Base-by-base conservation (phyloP, 2,888 invertebrate genomes). In the Galerucella nymphaeae region DNA sequence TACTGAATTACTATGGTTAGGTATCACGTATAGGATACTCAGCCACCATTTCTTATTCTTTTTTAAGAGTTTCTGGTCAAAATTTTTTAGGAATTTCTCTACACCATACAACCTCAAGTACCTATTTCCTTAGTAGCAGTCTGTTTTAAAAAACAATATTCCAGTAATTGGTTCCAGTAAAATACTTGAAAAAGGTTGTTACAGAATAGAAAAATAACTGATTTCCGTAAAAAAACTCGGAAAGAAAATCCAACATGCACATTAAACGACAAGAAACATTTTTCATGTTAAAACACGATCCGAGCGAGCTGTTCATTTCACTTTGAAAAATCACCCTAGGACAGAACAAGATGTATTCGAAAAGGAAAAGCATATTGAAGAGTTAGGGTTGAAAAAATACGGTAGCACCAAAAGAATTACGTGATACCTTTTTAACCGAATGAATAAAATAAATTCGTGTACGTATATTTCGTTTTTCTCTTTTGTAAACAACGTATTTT, bases 261-360 rank as follows among this genome's bases (percentile, higher is more conserved):
- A 80, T 83, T 81, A 82, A 83, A 82, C 81, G 82, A 82, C 82
- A 79, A 79, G 82, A 79, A 77, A 83, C 83, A 84, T 84, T 84
- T 84, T 84, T 84, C 83, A 84, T 81, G 78, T 79, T 80, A 83
- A 82, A 84, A 84, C 79, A 80, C 80, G 83, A 83, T 82, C 82
- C 83, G 79, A 84, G n/a, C n/a, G 83, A 83, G 83, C 83, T 85
- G 83, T 84, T 84, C 84, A 83, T 83, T 84, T 82, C 80, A 80
- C 79, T 77, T 80, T 84, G 84, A 85, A 84, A 85, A 84, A 85
- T 85, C 81, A 81, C 83, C 79, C 57, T n/a, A 64, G 57, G 61
- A 61, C 55, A 80, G 81, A 84, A 84, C 82, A 84, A 84, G 82
- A 84, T 82, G 83, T 82, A 82, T 79, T 79, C 73, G 66, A 67